Evolutionary conservation across 2,113 vertebrate genomes (phyloP).

Genomic region (Carettochelys insculpta): DNA sequence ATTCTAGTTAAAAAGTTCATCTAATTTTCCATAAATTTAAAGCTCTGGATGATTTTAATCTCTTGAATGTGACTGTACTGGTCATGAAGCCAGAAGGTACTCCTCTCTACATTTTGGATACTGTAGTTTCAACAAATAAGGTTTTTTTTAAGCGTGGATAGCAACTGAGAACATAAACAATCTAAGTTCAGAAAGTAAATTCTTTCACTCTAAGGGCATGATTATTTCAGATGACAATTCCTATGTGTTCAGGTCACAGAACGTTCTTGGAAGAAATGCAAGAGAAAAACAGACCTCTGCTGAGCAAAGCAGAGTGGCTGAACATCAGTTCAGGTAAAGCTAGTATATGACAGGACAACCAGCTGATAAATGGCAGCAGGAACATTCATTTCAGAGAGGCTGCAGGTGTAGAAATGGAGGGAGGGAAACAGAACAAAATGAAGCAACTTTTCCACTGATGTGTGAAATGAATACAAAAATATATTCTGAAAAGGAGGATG

Average conservation of each 20-base stretch:
- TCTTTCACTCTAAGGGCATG: constrained; percentile 27
- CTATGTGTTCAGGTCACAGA: not conserved
- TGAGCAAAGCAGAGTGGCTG: not conserved
- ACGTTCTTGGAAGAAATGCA: constrained; percentile 19
- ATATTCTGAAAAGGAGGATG: not conserved
- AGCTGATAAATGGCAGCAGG: not conserved
- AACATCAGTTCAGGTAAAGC: not conserved
- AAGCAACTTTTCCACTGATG: not conserved
- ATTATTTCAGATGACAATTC: constrained; percentile 57
- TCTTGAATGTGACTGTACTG: constrained; percentile 6
- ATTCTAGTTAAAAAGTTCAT: constrained; percentile 7
- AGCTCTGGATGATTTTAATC: not conserved
- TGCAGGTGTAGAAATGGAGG: not conserved
- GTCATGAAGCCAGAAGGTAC: constrained; percentile 3
- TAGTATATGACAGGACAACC: not conserved
- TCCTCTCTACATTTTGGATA: constrained; percentile 1
- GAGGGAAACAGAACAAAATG: constrained; percentile 1
- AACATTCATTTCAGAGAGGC: constrained; percentile 6
- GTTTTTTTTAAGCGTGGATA: not conserved
- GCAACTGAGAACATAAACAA: constrained; percentile 52
- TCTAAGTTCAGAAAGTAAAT: constrained; percentile 50
- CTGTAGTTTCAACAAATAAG: constrained; percentile 18
- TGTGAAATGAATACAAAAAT: not conserved
- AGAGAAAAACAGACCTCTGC: not conserved
- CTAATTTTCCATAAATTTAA: not conserved